Conservation (phyloP, 2,888 invertebrate species). For the Drosophila mimica region DNA sequence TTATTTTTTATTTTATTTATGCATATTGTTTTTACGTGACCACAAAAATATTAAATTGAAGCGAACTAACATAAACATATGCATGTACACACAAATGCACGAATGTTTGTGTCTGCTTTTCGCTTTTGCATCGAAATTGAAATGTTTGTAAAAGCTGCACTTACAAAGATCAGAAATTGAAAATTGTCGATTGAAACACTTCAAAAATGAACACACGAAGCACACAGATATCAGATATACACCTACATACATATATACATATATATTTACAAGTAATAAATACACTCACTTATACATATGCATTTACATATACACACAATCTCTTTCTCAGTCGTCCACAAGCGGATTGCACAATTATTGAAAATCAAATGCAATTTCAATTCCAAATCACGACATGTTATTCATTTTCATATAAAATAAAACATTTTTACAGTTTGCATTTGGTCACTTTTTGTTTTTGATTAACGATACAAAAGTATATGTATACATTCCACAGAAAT, state of each 20-base stretch:
- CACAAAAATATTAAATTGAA: background rate
- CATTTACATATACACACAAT: conserved; percentile 23
- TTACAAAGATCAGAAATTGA: background rate
- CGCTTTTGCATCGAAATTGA: background rate
- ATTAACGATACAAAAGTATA: conserved; percentile 16
- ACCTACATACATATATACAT: background rate
- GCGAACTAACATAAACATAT: background rate
- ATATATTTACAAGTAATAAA: conserved; percentile 14
- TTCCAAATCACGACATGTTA: background rate
- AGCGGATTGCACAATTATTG: background rate
- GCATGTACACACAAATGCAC: background rate
- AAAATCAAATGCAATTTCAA: background rate
- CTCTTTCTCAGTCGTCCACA: conserved; percentile 9
- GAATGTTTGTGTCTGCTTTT: background rate
- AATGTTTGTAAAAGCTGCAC: background rate
- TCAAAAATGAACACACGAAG: background rate
- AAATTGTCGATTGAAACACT: background rate
- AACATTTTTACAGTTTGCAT: background rate
- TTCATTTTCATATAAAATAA: conserved; percentile 3
- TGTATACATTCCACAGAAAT: conserved; percentile 32
- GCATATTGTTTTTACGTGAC: background rate
- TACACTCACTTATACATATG: conserved; percentile 13
- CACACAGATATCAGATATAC: background rate
- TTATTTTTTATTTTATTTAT: background rate
- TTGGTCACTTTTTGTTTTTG: conserved; percentile 24